Percentiles rank a stretch among this genome's conserved stretches.
Evolutionary conservation across 2,888 invertebrate genomes (phyloP).

Genomic region (Eupithecia insigniata): DNA sequence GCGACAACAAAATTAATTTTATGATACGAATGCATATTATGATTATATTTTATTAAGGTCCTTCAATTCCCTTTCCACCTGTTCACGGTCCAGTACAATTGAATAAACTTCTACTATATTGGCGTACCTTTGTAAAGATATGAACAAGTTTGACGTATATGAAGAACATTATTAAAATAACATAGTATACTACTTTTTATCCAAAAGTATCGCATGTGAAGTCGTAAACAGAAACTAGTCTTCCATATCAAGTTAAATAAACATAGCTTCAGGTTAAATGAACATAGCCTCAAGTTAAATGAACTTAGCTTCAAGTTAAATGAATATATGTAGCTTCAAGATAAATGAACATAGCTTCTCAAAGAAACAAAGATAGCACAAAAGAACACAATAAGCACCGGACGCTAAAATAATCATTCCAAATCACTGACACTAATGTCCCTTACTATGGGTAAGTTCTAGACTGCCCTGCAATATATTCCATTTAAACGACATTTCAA

Average conservation of each 20-base stretch:
- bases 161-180: not conserved
- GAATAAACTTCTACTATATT: not conserved
- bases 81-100: not conserved
- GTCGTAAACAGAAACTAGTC: not conserved
- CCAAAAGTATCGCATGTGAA: not conserved
- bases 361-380: not conserved
- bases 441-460: not conserved
- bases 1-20: not conserved
- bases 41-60: not conserved
- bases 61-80: not conserved
- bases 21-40: not conserved
- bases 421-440: slow-evolving; percentile 4
- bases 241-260: not conserved
- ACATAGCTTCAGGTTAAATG: no score
- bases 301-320: no score
- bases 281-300: no score
- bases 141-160: not conserved
- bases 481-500: slow-evolving; percentile 24
- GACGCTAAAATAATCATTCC: not conserved
- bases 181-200: not conserved
- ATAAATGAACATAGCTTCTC: not conserved
- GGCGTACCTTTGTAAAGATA: not conserved
- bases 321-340: no score
- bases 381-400: not conserved
- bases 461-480: slow-evolving; percentile 4